phyloP scores from a whole-genome alignment of 2,888 invertebrate species.

The Epirrita christyi region DNA sequence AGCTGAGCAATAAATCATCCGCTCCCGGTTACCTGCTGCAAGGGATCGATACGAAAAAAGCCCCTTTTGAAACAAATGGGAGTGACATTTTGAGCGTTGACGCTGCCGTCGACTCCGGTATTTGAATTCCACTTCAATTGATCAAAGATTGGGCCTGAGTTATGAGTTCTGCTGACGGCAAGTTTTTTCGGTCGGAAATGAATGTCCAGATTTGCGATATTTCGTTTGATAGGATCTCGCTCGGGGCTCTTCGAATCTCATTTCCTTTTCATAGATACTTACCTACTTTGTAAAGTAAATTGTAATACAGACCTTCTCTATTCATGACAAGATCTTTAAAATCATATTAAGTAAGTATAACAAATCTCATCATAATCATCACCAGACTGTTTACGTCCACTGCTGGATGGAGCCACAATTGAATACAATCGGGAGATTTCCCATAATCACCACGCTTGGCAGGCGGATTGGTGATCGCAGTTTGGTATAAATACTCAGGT shows the following conservation, averaged over 20 bases:
- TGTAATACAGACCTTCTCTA: background rate
- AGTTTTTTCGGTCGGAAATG: slow-evolving; percentile 36
- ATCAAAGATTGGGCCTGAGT: slow-evolving; percentile 45
- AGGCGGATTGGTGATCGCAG: too few relatives aligned
- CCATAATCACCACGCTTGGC: too few relatives aligned
- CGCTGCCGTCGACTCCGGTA: slow-evolving; percentile 41
- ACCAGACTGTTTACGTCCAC: too few relatives aligned
- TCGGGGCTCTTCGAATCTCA: slow-evolving; percentile 26
- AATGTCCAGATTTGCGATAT: slow-evolving; percentile 35
- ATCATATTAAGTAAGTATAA: background rate
- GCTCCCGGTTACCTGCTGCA: slow-evolving; percentile 80
- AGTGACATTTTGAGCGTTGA: slow-evolving; percentile 71
- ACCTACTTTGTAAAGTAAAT: background rate
- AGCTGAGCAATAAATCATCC: slow-evolving; percentile 80
- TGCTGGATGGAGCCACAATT: too few relatives aligned
- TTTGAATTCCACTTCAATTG: slow-evolving; percentile 44
- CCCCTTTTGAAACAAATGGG: slow-evolving; percentile 73
- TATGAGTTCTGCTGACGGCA: slow-evolving; percentile 31
- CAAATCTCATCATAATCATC: too few relatives aligned
- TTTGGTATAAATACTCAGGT: too few relatives aligned
- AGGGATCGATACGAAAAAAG: slow-evolving; percentile 76
- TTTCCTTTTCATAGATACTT: slow-evolving; percentile 26
- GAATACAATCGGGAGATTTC: too few relatives aligned
- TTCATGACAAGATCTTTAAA: background rate
- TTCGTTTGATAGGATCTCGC: slow-evolving; percentile 22